Evolutionary conservation across 1,140 invertebrate species (phyloP), one percentile per base, ranked within the genome.

Genomic region (Notospermus geniculatus): DNA sequence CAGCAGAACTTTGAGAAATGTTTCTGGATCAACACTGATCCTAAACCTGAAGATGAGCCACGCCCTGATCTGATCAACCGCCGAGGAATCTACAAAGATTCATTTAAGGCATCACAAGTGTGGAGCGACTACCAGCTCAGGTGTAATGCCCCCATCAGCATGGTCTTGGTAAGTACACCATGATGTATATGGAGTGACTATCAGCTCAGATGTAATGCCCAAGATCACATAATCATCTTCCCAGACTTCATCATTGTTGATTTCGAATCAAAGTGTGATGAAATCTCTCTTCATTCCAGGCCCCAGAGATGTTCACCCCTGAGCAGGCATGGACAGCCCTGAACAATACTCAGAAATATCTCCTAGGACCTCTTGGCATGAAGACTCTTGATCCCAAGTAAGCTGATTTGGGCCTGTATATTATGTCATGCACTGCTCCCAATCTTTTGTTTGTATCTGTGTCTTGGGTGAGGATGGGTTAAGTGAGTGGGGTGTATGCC

Each of bases 91-190:
- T 93, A 97, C 80, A 99, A 98, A 83, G 97, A 99, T 80, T 88
- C 88, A 17, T 82, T 88, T 69, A 89, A 89, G 58, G 90, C 93
- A 25, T 85, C 88, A 2, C 88, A 89, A 64, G 83, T 86, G 62
- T 99, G 92, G 91, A 87, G 91, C 29, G 95, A 99, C 83, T 97
- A 89, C 82, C 96, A 98, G 81, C 82, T 99, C 54, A 85, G 97
- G 63, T 92, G 92, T 59, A 99, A 99, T 83, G 97, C 93, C 78
- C 85, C 90, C 25, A 86, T 99, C 59, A 89, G 95, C 1, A 91
- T 99, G 88, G 90, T 90, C 43, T 89, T 91, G 43, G 90, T 82
- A 66, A 66, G 77, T 71, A 7, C 25, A 30, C 58, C 32, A 19
- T 53, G 29, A 57, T 7, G 39, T 30, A 22, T 13, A 36, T 36